These are phyloP conservation scores for Clarias laeviceps DNA, from an alignment of 2,797 vertebrate genomes.

Conservation along the genomic window DNA sequence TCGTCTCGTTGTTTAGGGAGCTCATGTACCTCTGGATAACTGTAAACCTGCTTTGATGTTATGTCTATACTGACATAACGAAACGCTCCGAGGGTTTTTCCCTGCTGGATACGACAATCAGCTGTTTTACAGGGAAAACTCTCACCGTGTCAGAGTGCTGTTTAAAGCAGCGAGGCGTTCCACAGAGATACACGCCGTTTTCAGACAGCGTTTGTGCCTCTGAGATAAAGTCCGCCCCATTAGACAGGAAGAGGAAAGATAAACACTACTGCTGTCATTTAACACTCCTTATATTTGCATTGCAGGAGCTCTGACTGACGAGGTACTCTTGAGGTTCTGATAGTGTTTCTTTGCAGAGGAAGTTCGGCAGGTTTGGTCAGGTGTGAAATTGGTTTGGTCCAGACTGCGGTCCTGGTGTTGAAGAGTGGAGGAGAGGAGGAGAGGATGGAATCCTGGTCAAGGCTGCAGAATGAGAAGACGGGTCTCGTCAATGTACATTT, in stretches of 20 bases:
- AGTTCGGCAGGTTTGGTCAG: neutral
- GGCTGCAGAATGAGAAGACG: neutral
- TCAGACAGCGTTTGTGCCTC: neutral
- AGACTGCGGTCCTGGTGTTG: neutral
- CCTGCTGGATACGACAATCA: neutral
- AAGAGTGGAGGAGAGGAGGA: neutral
- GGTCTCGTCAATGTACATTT: no score
- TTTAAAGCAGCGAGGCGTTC: neutral
- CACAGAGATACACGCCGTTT: neutral
- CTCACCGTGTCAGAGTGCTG: no score
- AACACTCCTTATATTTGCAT: neutral
- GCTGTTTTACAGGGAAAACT: neutral
- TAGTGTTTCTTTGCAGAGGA: neutral
- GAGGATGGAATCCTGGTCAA: neutral
- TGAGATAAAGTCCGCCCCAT: neutral
- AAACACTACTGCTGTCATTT: neutral
- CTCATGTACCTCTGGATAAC: neutral
- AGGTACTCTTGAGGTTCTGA: neutral
- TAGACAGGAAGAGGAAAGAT: neutral
- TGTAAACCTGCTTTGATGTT: neutral
- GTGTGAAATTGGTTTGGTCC: neutral
- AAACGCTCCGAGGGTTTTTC: neutral
- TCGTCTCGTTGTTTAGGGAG: neutral
- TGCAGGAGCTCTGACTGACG: neutral
- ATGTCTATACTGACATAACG: neutral